Conservation (phyloP, 2,888 invertebrate species). For the Galerucella nymphaeae region DNA sequence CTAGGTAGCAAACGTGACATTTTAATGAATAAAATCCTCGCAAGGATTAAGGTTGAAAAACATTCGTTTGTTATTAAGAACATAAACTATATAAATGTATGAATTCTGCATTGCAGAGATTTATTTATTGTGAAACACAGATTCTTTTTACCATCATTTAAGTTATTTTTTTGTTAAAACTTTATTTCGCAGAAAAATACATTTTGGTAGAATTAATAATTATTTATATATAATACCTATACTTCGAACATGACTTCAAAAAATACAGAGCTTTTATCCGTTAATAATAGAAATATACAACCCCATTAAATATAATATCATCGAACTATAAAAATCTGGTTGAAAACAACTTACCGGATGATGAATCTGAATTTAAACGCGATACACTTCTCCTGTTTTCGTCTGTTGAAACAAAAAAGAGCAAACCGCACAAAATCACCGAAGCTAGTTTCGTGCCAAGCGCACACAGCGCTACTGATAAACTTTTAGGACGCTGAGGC, state of each 20-base stretch:
- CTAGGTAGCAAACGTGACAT: no score
- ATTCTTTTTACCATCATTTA: no score
- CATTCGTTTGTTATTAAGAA: no score
- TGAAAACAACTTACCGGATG: constrained; percentile 10
- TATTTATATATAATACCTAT: no score
- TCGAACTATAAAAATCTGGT: not conserved
- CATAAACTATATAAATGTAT: not conserved
- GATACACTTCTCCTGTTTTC: not conserved
- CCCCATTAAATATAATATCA: not conserved
- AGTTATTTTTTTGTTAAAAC: no score
- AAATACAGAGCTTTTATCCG: no score
- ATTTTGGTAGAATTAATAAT: no score
- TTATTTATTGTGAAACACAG: not conserved
- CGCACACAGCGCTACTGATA: constrained; percentile 37
- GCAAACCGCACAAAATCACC: not conserved
- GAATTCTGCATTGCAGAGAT: not conserved
- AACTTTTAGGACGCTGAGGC: constrained; percentile 40
- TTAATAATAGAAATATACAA: no score
- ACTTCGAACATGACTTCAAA: no score
- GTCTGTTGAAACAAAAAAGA: not conserved
- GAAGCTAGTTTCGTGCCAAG: constrained; percentile 10
- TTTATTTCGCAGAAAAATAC: no score
- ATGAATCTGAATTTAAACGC: not conserved
- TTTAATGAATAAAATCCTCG: no score
- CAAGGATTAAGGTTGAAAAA: no score